Conservation (phyloP, 2,888 invertebrate species). For the Euzophera pinguis region DNA sequence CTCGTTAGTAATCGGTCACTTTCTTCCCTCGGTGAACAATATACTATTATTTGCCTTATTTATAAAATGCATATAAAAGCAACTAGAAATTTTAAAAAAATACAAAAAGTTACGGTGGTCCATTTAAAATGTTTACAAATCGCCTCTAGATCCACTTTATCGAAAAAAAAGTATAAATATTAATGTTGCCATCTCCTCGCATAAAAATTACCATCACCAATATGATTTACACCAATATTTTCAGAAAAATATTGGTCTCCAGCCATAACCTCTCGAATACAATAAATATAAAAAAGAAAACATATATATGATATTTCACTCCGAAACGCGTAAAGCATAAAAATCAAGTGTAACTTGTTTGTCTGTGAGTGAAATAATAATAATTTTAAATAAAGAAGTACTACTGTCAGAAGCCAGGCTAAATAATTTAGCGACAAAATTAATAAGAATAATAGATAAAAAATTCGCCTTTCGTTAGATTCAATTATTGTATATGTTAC, state of each 20-base stretch:
- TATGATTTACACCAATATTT: slow-evolving; percentile 34
- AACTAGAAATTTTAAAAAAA: too few relatives aligned
- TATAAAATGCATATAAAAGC: too few relatives aligned
- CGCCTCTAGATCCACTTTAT: not conserved
- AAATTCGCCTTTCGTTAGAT: too few relatives aligned
- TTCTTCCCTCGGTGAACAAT: too few relatives aligned
- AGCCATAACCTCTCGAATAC: slow-evolving; percentile 29
- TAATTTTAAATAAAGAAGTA: not conserved
- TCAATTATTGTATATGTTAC: too few relatives aligned
- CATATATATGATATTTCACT: slow-evolving; percentile 28
- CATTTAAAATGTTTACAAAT: too few relatives aligned
- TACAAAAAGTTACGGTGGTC: too few relatives aligned
- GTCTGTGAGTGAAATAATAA: slow-evolving; percentile 16
- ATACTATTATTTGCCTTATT: too few relatives aligned
- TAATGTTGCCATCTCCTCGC: slow-evolving; percentile 40
- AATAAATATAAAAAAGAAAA: slow-evolving; percentile 12
- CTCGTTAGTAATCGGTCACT: too few relatives aligned
- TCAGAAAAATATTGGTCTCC: slow-evolving; percentile 25
- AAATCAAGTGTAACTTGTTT: slow-evolving; percentile 10
- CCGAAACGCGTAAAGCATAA: slow-evolving; percentile 14
- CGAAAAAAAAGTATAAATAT: not conserved
- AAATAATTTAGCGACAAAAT: too few relatives aligned
- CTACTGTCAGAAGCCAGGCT: too few relatives aligned
- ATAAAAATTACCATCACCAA: slow-evolving; percentile 40
- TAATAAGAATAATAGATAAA: too few relatives aligned